Conservation (phyloP, 2,113 vertebrate species). For the Pteropus alecto region DNA sequence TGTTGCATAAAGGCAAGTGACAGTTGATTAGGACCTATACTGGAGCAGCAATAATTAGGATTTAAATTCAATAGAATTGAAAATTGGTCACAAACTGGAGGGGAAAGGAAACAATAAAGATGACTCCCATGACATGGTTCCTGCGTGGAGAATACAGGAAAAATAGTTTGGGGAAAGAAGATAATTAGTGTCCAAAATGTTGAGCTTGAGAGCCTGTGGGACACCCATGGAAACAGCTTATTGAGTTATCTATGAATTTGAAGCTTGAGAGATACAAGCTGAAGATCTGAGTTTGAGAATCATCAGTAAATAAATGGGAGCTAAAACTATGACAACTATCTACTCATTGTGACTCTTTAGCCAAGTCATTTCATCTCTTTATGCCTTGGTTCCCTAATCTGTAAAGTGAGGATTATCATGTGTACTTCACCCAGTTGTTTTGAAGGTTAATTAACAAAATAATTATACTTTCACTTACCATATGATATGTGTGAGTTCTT, state of each 20-base stretch:
- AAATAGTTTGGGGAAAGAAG: neutral
- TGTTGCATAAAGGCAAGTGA: neutral
- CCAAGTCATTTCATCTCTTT: neutral
- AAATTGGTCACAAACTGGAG: neutral
- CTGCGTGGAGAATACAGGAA: neutral
- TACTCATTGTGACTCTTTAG: neutral
- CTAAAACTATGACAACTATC: neutral
- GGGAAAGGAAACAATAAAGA: neutral
- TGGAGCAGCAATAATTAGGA: neutral
- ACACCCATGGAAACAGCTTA: neutral
- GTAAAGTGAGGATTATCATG: neutral
- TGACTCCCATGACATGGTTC: too few species aligned
- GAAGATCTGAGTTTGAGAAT: neutral
- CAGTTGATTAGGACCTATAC: neutral
- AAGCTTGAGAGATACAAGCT: neutral
- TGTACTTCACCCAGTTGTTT: neutral
- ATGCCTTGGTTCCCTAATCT: neutral
- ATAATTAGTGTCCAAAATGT: neutral
- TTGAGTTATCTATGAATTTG: neutral
- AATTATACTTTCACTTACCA: neutral
- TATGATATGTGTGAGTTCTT: neutral
- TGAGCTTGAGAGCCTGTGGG: neutral
- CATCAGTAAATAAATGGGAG: neutral
- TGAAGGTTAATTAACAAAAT: neutral
- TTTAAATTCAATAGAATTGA: neutral